Evolutionary conservation across 2,888 invertebrate species (phyloP).

Genomic region (Liposcelis brunnea): DNA sequence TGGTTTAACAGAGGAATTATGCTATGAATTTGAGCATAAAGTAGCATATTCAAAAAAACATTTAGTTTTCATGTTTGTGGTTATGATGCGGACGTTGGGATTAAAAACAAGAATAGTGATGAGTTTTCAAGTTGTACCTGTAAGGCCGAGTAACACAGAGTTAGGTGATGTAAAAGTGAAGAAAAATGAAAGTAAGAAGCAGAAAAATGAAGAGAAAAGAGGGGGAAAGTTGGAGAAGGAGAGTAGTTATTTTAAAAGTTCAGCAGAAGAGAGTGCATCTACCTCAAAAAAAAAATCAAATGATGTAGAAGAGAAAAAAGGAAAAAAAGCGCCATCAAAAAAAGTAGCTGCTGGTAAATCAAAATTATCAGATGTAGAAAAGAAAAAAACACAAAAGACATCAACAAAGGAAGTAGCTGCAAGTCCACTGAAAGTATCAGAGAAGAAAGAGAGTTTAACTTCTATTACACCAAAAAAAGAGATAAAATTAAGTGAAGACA

Average conservation of each 20-base stretch:
- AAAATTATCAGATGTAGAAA: constrained; percentile 8
- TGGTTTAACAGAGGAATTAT: constrained; percentile 9
- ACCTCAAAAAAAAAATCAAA: constrained; percentile 10
- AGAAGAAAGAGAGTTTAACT: constrained; percentile 3
- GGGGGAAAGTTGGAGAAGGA: constrained; percentile 11
- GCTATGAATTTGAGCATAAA: constrained; percentile 13
- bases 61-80: constrained; percentile 56
- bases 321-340: constrained; percentile 10
- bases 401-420: constrained; percentile 7
- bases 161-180: constrained; percentile 14
- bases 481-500: constrained; percentile 28
- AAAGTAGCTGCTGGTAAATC: constrained; percentile 10
- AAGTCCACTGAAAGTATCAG: constrained; percentile 8
- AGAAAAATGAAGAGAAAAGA: constrained; percentile 11
- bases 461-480: constrained; percentile 20
- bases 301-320: constrained; percentile 13
- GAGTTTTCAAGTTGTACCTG: constrained; percentile 58
- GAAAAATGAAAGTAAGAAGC: constrained; percentile 10
- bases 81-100: constrained; percentile 60
- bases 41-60: constrained; percentile 38
- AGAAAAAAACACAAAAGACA: constrained; percentile 12
- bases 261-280: constrained; percentile 11
- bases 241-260: too few species aligned
- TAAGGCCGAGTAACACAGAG: constrained; percentile 38
- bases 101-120: constrained; percentile 64